Evolutionary conservation across 1,140 invertebrate genomes (phyloP).

Genomic region (Anoplolepis gracilipes): DNA sequence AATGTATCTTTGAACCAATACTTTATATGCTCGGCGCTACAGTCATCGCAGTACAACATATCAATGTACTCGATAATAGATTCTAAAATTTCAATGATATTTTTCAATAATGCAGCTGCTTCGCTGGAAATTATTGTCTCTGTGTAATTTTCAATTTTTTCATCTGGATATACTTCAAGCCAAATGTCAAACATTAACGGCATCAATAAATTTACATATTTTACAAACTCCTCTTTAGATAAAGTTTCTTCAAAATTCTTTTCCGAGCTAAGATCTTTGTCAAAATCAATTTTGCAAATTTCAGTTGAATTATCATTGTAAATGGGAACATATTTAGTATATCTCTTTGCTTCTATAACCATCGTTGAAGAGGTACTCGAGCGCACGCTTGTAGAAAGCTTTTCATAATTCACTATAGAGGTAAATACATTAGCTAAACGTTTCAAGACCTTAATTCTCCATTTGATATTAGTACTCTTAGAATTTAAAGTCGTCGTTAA

Average conservation of each 20-base stretch:
- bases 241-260: slow-evolving; percentile 56
- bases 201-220: slow-evolving; percentile 88
- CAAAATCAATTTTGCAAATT: slow-evolving; percentile 72
- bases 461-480: slow-evolving; percentile 90
- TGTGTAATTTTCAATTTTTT: slow-evolving; percentile 75
- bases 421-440: slow-evolving; percentile 88
- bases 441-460: slow-evolving; percentile 91
- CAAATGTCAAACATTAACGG: slow-evolving; percentile 91
- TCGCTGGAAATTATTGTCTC: slow-evolving; percentile 86
- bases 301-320: slow-evolving; percentile 67
- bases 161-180: slow-evolving; percentile 89
- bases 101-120: slow-evolving; percentile 86
- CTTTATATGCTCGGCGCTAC: slow-evolving; percentile 69
- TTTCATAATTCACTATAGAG: slow-evolving; percentile 80
- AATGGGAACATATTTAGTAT: slow-evolving; percentile 68
- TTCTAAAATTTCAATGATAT: slow-evolving; percentile 86
- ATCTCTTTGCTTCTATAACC: slow-evolving; percentile 40
- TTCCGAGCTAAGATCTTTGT: slow-evolving; percentile 31
- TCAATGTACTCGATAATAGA: slow-evolving; percentile 86
- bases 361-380: neutral
- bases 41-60: slow-evolving; percentile 79
- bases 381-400: neutral
- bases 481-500: slow-evolving; percentile 89
- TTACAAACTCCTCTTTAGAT: slow-evolving; percentile 75
- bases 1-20: slow-evolving; percentile 86